Conservation (phyloP, 2,888 invertebrate genomes). For the Beris chalybata region DNA sequence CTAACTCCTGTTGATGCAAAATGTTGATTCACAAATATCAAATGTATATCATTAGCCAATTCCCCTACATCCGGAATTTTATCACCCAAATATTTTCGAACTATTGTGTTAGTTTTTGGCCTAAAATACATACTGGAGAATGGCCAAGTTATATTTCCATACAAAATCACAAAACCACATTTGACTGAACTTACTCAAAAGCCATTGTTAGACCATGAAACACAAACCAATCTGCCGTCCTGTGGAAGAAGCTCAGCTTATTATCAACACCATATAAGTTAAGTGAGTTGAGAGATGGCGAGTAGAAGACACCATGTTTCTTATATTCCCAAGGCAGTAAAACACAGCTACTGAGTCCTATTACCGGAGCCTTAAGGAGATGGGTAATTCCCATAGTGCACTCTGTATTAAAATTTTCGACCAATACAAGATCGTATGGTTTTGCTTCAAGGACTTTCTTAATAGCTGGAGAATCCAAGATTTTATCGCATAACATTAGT, state of each 20-base stretch:
- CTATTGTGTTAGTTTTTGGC: slow-evolving; percentile 49
- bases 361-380: slow-evolving; percentile 64
- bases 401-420: slow-evolving; percentile 73
- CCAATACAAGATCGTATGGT: slow-evolving; percentile 67
- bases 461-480: slow-evolving; percentile 51
- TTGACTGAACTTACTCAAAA: slow-evolving; percentile 45
- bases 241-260: slow-evolving; percentile 55
- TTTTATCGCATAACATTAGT: slow-evolving; percentile 49
- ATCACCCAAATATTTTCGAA: slow-evolving; percentile 55
- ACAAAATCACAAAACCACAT: neutral
- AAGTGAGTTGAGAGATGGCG: slow-evolving; percentile 62
- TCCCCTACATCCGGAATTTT: slow-evolving; percentile 55
- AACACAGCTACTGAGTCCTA: slow-evolving; percentile 61
- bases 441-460: slow-evolving; percentile 52
- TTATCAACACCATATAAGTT: slow-evolving; percentile 58
- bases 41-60: slow-evolving; percentile 50
- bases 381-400: slow-evolving; percentile 69
- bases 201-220: slow-evolving; percentile 45
- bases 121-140: too few relatives aligned
- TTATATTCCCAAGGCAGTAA: slow-evolving; percentile 65
- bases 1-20: slow-evolving; percentile 53
- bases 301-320: slow-evolving; percentile 61
- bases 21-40: slow-evolving; percentile 56
- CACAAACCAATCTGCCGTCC: slow-evolving; percentile 57
- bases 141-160: neutral